Evolutionary conservation across 2,888 invertebrate genomes (phyloP).

Genomic region (Anoplius nigerrimus): DNA sequence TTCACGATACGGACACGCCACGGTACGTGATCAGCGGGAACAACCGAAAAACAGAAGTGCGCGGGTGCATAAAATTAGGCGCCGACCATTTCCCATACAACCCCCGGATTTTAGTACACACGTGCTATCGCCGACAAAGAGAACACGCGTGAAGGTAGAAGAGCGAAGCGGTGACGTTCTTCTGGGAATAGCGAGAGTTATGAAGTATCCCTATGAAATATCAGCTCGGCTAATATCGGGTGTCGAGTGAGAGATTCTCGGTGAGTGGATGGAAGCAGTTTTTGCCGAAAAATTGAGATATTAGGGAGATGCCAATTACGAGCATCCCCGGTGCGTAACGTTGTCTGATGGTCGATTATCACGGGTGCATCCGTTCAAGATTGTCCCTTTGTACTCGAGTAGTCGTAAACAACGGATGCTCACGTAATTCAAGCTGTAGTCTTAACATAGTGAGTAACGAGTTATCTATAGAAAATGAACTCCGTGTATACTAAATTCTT

Average conservation of each 20-base stretch:
- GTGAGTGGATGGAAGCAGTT: conserved; percentile 23
- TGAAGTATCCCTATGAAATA: too few relatives aligned
- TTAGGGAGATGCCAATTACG: conserved; percentile 49
- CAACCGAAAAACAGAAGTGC: conserved; percentile 26
- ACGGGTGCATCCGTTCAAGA: conserved; percentile 10
- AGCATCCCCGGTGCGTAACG: conserved; percentile 37
- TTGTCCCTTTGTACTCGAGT: not conserved
- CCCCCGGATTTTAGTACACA: conserved; percentile 4
- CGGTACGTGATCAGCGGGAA: conserved; percentile 37
- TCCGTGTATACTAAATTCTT: too few relatives aligned
- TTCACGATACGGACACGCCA: conserved; percentile 38
- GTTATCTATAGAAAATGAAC: too few relatives aligned
- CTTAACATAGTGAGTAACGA: too few relatives aligned
- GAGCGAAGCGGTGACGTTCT: too few relatives aligned
- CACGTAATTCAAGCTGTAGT: not conserved
- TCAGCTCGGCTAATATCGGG: too few relatives aligned
- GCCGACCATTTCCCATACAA: conserved; percentile 22
- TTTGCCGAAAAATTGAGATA: conserved; percentile 36
- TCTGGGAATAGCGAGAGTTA: too few relatives aligned
- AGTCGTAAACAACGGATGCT: conserved; percentile 46
- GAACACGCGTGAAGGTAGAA: too few relatives aligned
- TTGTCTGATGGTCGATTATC: conserved; percentile 45
- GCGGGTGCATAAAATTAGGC: conserved; percentile 18
- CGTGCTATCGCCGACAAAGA: conserved; percentile 14
- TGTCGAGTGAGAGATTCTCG: not conserved